Evolutionary conservation across 2,888 invertebrate species (phyloP).

Genomic region (Mimumesa dahlbomi): DNA sequence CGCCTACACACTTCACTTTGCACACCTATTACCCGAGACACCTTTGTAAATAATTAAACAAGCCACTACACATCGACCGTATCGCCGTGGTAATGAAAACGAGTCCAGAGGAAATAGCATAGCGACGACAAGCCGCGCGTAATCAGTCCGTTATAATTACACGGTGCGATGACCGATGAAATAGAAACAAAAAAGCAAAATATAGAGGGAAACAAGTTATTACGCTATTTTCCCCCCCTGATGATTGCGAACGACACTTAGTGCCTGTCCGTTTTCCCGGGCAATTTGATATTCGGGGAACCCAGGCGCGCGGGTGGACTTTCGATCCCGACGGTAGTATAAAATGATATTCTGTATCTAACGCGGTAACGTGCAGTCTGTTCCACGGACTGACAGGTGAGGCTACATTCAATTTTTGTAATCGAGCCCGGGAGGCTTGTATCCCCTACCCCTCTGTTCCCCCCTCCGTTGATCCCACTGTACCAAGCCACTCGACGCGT

Average conservation of each 20-base stretch:
- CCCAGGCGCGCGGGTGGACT: conserved; percentile 11
- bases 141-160: not conserved
- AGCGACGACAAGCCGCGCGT: no score
- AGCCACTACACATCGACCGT: no score
- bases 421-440: conserved; percentile 63
- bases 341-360: conserved; percentile 50
- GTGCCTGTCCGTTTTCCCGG: conserved; percentile 9
- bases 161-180: no score
- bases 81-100: no score
- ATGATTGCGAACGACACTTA: conserved; percentile 25
- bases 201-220: no score
- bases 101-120: no score
- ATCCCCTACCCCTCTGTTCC: conserved; percentile 33
- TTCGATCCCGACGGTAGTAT: conserved; percentile 44
- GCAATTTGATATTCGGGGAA: conserved; percentile 34
- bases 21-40: no score
- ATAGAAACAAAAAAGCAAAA: no score
- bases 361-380: conserved; percentile 48
- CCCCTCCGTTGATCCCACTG: no score
- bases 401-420: conserved; percentile 68
- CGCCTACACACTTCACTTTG: no score
- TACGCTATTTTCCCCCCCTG: no score
- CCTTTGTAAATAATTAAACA: no score
- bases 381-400: conserved; percentile 61
- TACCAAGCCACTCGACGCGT: conserved; percentile 29